phyloP scores from a whole-genome alignment of 2,113 vertebrate species.

The Acanthisitta chloris region DNA sequence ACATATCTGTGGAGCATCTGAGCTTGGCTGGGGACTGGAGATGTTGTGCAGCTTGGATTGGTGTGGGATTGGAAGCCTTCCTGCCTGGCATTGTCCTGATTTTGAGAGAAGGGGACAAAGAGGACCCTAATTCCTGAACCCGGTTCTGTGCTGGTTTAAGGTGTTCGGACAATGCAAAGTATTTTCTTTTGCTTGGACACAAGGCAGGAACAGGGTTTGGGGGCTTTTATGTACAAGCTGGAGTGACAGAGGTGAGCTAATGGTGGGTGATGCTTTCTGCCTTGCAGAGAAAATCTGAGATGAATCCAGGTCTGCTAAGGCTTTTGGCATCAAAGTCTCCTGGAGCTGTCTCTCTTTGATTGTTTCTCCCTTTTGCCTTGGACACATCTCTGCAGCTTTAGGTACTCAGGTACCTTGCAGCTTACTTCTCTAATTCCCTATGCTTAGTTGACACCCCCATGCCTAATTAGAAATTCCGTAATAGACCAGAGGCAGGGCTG shows the following conservation, averaged over 20 bases:
- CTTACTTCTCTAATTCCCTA: background rate
- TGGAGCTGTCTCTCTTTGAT: background rate
- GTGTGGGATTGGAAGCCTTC: background rate
- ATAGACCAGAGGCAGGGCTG: background rate
- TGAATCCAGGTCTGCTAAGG: background rate
- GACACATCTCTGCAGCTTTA: background rate
- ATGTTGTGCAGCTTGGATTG: background rate
- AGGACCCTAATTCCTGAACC: background rate
- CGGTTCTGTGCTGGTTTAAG: background rate
- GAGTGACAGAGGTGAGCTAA: background rate
- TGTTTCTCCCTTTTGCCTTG: background rate
- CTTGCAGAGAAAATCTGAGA: background rate
- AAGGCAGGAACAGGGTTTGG: rapidly evolving
- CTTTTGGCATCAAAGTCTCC: background rate
- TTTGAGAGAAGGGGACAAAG: background rate
- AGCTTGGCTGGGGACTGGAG: background rate
- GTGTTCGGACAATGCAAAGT: background rate
- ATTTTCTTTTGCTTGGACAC: background rate
- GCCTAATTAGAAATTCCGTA: background rate
- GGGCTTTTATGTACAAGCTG: background rate
- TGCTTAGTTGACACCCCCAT: background rate
- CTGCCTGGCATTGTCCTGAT: background rate
- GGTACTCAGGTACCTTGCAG: background rate
- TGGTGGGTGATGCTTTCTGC: background rate
- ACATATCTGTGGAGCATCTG: background rate